Conservation (phyloP, 2,888 invertebrate species). For the Poecilus cupreus region DNA sequence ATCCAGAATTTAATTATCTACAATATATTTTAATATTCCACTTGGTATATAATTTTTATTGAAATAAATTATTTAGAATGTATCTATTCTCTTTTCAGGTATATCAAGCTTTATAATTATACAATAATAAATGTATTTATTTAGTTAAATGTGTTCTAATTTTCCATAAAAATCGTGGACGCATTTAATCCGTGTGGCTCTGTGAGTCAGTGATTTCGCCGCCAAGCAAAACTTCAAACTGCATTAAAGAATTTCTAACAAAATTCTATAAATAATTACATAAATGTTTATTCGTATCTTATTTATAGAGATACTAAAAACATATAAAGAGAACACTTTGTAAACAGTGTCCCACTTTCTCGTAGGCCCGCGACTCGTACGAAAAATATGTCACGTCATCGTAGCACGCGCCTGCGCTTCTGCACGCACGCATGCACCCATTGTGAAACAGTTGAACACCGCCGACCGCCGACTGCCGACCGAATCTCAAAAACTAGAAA, state of each 20-base stretch:
- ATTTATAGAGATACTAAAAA: constrained; percentile 57
- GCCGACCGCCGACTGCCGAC: not conserved
- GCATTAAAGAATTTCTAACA: constrained; percentile 50
- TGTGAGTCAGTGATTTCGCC: not conserved
- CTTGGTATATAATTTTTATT: too few species aligned
- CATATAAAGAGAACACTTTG: constrained; percentile 56
- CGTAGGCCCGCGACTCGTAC: constrained; percentile 36
- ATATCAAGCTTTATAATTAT: too few species aligned
- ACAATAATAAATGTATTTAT: too few species aligned
- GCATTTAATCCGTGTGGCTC: not conserved
- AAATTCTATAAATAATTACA: constrained; percentile 56
- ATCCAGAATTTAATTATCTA: too few species aligned
- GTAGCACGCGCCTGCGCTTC: too few species aligned
- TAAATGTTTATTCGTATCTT: constrained; percentile 57
- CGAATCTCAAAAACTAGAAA: constrained; percentile 44
- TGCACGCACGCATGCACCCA: constrained; percentile 3
- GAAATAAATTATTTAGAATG: too few species aligned
- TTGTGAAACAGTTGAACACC: constrained; percentile 20
- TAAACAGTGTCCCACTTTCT: constrained; percentile 57
- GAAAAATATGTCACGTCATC: constrained; percentile 49
- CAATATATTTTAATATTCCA: too few species aligned
- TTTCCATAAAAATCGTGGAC: not conserved
- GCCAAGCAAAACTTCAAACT: constrained; percentile 28
- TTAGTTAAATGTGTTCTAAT: not conserved
- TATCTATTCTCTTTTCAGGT: too few species aligned